Percentiles rank a stretch among this genome's conserved stretches.
These are phyloP conservation scores for Nomada fabriciana DNA, from an alignment of 2,888 invertebrate genomes.

Conservation along the genomic window DNA sequence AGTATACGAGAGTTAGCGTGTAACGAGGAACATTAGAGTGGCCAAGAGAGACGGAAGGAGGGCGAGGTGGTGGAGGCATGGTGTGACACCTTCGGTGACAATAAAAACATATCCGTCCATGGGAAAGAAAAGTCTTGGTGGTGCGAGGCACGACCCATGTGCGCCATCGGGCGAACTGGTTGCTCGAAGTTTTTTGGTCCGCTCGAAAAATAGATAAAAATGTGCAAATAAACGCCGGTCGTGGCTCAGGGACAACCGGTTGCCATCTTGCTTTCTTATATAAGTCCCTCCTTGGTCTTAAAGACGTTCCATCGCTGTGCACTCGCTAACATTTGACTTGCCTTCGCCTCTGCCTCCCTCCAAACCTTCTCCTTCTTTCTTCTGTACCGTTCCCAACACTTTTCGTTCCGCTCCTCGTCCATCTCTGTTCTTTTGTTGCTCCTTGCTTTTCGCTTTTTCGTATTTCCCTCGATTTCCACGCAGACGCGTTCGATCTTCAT, in stretches of 20 bases:
- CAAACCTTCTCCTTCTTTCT: slow-evolving; percentile 48
- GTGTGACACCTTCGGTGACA: slow-evolving; percentile 47
- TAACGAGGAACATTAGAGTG: slow-evolving; percentile 35
- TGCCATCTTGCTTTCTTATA: slow-evolving; percentile 84
- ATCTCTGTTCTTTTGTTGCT: not conserved
- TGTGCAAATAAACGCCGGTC: slow-evolving; percentile 83
- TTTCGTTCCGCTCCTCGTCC: slow-evolving; percentile 27
- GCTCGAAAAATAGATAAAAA: slow-evolving; percentile 83
- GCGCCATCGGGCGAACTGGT: slow-evolving; percentile 71
- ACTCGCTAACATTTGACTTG: slow-evolving; percentile 75
- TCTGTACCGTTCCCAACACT: slow-evolving; percentile 50
- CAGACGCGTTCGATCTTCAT: not conserved
- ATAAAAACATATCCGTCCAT: slow-evolving; percentile 46
- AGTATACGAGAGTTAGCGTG: not conserved
- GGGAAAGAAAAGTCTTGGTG: slow-evolving; percentile 65
- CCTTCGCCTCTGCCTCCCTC: slow-evolving; percentile 63
- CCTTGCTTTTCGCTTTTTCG: not conserved
- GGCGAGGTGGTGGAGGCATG: not conserved
- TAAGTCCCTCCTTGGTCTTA: slow-evolving; percentile 81
- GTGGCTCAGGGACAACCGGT: slow-evolving; percentile 84
- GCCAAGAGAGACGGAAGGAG: not conserved
- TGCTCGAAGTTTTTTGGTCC: slow-evolving; percentile 73
- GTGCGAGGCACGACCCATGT: slow-evolving; percentile 60
- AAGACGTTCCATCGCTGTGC: slow-evolving; percentile 77
- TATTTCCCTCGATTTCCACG: not conserved